These are phyloP conservation scores for Drosophila nigromelanica DNA, from an alignment of 1,140 invertebrate genomes.

Conservation along the genomic window DNA sequence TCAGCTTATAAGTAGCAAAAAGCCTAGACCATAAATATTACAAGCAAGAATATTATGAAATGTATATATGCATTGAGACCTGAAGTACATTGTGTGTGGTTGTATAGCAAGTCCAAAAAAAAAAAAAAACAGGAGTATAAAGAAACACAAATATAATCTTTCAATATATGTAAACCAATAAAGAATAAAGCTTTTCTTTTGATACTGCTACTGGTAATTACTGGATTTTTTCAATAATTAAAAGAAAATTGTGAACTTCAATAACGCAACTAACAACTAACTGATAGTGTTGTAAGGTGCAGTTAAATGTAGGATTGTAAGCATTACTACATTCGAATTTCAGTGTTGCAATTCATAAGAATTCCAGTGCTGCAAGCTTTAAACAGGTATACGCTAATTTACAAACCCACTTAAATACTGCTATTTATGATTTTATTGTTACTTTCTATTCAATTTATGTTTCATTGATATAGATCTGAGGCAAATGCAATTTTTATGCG, in stretches of 20 bases:
- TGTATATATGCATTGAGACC: background rate
- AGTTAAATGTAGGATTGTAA: too few relatives aligned
- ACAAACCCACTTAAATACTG: background rate
- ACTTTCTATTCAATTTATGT: constrained; percentile 68
- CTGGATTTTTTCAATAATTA: background rate
- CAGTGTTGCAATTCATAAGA: background rate
- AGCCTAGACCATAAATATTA: constrained; percentile 50
- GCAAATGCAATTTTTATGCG: constrained; percentile 63
- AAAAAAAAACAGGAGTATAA: background rate
- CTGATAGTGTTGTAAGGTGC: too few relatives aligned
- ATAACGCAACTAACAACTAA: too few relatives aligned
- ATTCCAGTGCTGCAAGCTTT: background rate
- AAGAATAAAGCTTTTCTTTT: background rate
- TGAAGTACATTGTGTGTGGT: constrained; percentile 4
- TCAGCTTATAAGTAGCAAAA: constrained; percentile 50
- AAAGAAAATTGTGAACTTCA: too few relatives aligned
- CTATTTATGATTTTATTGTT: constrained; percentile 7
- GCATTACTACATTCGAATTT: too few relatives aligned
- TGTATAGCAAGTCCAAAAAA: background rate
- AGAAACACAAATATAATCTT: background rate
- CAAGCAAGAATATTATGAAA: constrained; percentile 26
- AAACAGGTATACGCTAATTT: background rate
- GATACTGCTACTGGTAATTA: background rate
- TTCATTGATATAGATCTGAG: constrained; percentile 72
- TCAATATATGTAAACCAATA: background rate